Base-by-base conservation (phyloP, 2,888 invertebrate genomes). In the Brachypalpus laphriformis region DNA sequence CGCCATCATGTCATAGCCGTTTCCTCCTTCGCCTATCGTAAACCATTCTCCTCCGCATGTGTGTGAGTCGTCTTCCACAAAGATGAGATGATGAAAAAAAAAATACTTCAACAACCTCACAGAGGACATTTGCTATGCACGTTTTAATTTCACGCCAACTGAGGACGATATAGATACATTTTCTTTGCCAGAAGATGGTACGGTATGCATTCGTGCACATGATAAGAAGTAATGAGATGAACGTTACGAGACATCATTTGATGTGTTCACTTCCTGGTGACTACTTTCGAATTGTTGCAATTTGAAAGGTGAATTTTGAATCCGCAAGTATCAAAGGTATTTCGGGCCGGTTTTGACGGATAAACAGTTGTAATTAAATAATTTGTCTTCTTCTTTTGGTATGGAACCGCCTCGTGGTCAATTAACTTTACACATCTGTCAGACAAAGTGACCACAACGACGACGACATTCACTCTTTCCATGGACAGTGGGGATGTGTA, bases 91-190 rank as follows among this genome's bases (percentile, higher is more conserved):
- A 42, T 45, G 8, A 31, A 8, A 34, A 34, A 34, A 11, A 34
- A 40, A 40, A 66, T 54, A 34, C 66, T 54, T 51, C 16, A 40
- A 18, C 8, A 70, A 66, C 57, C 65, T 65, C 77, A 82, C 76
- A 77, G 77, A 72, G 77, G 77, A 82, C 66, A 72, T 77, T 72
- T 68, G 72, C 66, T 77, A 77, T 77, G 77, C 71, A 72, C 59
- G 82, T 77, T 82, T 68, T 82, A 82, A 77, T 82, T 77, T 77
- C 54, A 77, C 77, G 61, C 82, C 77, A 68, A 37, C 59, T 65
- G 65, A 71, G 71, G 45, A 49, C 51, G 59, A 66, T 49, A 72
- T 42, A 77, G 34, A 71, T 57, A 61, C 31, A 22, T 57, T 71
- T 45, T 34, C 42, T 42, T 57, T 71, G 25, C 25, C 3, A 20